These are phyloP conservation scores for Ammospiza nelsoni DNA, from an alignment of 2,113 vertebrate genomes.

Conservation along the genomic window DNA sequence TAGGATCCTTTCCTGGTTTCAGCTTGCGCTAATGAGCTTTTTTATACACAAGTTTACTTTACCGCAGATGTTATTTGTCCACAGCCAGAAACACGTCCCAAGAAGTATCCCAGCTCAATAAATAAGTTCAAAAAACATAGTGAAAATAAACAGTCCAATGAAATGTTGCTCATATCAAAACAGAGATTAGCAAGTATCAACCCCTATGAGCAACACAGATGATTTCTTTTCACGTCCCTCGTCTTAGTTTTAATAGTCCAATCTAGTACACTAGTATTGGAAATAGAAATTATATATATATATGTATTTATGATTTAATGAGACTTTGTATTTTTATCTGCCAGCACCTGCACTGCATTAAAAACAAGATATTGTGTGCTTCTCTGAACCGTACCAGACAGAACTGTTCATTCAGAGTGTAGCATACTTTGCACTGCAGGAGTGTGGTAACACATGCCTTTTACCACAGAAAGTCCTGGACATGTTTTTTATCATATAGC, in stretches of 20 bases:
- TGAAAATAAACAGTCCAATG: slow-evolving; percentile 71
- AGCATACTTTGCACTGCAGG: neutral
- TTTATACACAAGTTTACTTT: slow-evolving; percentile 69
- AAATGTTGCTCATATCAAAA: slow-evolving; percentile 60
- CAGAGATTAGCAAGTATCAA: slow-evolving; percentile 46
- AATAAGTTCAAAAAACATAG: slow-evolving; percentile 68
- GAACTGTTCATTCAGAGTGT: neutral
- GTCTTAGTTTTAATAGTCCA: slow-evolving; percentile 6
- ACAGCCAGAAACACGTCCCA: slow-evolving; percentile 68
- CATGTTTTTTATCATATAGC: neutral
- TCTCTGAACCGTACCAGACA: slow-evolving; percentile 41
- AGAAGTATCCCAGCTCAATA: slow-evolving; percentile 63
- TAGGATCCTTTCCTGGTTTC: slow-evolving; percentile 49
- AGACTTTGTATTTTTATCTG: slow-evolving; percentile 1
- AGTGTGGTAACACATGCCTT: neutral
- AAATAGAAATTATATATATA: slow-evolving; percentile 19
- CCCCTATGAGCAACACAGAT: neutral
- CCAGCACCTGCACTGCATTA: slow-evolving; percentile 42
- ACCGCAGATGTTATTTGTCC: slow-evolving; percentile 74
- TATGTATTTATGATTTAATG: neutral
- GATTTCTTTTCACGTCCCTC: neutral
- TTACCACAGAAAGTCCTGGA: neutral
- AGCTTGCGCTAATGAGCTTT: slow-evolving; percentile 67
- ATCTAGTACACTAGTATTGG: neutral
- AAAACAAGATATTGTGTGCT: slow-evolving; percentile 52